Percentiles rank a stretch among this genome's conserved stretches.
Evolutionary conservation across 2,888 invertebrate genomes (phyloP).

Genomic region (Standfussiana lucernea): DNA sequence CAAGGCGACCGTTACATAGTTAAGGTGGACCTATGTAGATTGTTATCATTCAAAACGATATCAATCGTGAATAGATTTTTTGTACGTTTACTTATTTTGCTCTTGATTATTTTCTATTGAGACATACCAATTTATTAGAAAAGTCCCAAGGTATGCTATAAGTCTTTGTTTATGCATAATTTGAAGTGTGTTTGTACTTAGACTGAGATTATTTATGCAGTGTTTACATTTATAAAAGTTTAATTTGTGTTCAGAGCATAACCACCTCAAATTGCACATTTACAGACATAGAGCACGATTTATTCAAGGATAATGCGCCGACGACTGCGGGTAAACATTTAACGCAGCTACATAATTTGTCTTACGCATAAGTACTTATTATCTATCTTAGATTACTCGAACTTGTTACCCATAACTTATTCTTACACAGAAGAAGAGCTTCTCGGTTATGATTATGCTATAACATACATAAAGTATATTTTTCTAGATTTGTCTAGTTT

Average conservation of each 20-base stretch:
- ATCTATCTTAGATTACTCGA: conserved; percentile 28
- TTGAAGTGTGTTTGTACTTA: conserved; percentile 9
- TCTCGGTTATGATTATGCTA: neutral
- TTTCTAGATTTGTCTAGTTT: neutral
- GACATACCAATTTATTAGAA: conserved; percentile 11
- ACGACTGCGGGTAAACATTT: conserved; percentile 59
- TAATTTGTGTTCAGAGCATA: conserved; percentile 77
- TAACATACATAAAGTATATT: neutral
- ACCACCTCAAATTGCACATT: conserved; percentile 81
- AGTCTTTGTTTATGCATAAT: conserved; percentile 19
- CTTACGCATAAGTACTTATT: conserved; percentile 23
- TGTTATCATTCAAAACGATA: conserved; percentile 48
- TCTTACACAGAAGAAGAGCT: neutral
- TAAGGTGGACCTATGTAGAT: conserved; percentile 43
- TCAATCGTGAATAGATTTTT: conserved; percentile 57
- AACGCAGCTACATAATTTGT: conserved; percentile 52
- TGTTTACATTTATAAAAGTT: conserved; percentile 71
- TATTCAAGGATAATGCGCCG: conserved; percentile 82
- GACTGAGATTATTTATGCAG: conserved; percentile 49
- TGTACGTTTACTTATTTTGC: conserved; percentile 15
- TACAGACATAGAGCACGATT: conserved; percentile 81
- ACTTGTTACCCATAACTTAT: conserved; percentile 22
- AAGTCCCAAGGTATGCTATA: neutral
- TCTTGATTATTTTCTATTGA: conserved; percentile 5
- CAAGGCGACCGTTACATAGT: conserved; percentile 80